These are phyloP conservation scores for Gallinago jamesoni DNA, from an alignment of 2,113 vertebrate species.

Conservation along the genomic window DNA sequence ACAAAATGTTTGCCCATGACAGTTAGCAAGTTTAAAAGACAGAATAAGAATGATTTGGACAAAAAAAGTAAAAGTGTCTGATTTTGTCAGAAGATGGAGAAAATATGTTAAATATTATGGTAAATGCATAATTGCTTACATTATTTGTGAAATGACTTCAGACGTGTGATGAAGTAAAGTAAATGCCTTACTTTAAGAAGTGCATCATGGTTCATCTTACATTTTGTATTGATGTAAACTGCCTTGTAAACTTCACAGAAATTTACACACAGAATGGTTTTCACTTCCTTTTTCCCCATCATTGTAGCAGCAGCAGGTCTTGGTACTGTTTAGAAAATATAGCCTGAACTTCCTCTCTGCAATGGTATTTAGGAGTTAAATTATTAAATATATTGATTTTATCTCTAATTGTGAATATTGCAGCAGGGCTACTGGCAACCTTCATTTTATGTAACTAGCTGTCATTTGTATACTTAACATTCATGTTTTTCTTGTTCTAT, in stretches of 20 bases:
- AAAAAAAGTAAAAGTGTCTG: not conserved
- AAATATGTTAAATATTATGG: not conserved
- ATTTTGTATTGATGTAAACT: not conserved
- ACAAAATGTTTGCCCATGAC: not conserved
- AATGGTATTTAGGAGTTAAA: not conserved
- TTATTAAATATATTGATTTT: not conserved
- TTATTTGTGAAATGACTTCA: not conserved
- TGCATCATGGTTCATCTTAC: not conserved
- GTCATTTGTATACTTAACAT: not conserved
- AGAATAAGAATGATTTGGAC: not conserved
- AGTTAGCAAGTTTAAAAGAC: not conserved
- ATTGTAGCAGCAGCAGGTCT: not conserved
- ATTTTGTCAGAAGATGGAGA: not conserved
- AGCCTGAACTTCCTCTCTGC: not conserved
- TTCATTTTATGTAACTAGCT: not conserved
- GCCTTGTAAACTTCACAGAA: not conserved
- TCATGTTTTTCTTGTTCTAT: not conserved
- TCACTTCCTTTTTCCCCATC: not conserved
- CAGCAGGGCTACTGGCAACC: not conserved
- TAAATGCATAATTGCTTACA: not conserved
- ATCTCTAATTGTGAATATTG: not conserved
- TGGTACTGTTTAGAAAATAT: not conserved
- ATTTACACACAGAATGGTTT: not conserved
- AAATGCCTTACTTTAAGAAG: not conserved
- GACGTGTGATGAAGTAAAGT: not conserved